A percentile compares a stretch with the other conserved stretches of the same genome.
These are phyloP conservation scores for Ptilorrhoa leucosticta DNA, from an alignment of 2,113 vertebrate genomes.

Conservation along the genomic window DNA sequence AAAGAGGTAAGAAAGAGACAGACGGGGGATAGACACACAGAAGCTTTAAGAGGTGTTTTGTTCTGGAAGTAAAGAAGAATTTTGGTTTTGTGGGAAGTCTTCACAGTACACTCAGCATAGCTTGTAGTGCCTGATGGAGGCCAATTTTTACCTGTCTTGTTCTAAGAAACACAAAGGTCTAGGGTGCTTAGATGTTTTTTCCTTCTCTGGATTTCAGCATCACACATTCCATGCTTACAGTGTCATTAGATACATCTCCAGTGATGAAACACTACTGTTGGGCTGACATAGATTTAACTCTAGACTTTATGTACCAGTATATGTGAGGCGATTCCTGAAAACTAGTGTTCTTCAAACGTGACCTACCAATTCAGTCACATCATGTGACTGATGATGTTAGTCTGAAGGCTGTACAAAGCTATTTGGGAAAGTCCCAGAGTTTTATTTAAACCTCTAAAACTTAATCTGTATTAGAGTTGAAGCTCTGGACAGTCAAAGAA, in stretches of 20 bases:
- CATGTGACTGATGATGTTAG: neutral
- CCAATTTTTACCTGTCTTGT: neutral
- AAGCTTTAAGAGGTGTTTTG: neutral
- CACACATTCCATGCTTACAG: neutral
- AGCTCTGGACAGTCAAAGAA: neutral
- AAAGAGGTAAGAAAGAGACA: neutral
- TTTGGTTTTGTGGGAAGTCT: neutral
- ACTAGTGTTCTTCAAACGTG: neutral
- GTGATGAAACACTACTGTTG: neutral
- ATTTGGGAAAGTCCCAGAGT: neutral
- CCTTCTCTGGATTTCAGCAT: neutral
- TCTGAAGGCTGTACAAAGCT: neutral
- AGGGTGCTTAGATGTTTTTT: neutral
- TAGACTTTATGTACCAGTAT: neutral
- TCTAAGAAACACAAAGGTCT: neutral
- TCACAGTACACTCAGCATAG: neutral
- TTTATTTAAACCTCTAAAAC: neutral
- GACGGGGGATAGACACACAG: neutral
- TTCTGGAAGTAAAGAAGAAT: neutral
- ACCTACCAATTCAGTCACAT: neutral
- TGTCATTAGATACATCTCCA: neutral
- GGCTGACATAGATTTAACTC: neutral
- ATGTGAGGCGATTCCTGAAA: neutral
- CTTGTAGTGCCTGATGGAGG: accelerated
- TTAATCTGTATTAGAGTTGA: neutral